Percentiles rank a stretch among this genome's conserved stretches.
Conservation (phyloP, 2,113 vertebrate species). For the Lagopus leucura region DNA sequence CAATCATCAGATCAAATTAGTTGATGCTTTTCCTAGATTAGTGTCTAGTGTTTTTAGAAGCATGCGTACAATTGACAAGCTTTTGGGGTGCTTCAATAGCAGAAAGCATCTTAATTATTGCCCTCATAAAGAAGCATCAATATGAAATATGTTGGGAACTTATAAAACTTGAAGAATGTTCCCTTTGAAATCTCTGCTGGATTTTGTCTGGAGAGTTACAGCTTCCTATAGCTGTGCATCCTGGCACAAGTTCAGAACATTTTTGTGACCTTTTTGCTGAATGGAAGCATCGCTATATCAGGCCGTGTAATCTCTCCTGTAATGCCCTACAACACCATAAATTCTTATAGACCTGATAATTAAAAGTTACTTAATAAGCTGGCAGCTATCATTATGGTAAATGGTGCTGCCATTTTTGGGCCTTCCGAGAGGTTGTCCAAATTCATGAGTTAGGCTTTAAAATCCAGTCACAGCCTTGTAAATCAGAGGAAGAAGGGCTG, state of each 20-base stretch:
- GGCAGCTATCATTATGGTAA: neutral
- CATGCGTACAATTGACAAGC: neutral
- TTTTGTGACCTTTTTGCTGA: neutral
- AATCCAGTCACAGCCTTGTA: neutral
- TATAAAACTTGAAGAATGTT: neutral
- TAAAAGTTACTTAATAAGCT: neutral
- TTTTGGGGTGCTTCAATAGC: neutral
- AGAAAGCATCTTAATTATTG: neutral
- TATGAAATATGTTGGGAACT: neutral
- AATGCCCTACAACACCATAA: neutral
- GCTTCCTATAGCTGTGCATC: neutral
- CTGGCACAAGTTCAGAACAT: neutral
- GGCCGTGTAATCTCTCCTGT: neutral
- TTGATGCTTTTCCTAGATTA: neutral
- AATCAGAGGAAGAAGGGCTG: neutral
- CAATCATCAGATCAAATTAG: neutral
- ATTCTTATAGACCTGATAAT: neutral
- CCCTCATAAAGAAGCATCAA: neutral
- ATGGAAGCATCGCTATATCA: neutral
- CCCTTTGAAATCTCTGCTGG: neutral
- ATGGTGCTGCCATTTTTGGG: neutral
- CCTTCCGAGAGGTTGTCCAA: neutral
- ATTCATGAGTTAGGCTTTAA: neutral
- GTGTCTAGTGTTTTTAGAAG: neutral
- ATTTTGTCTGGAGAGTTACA: neutral